Conservation (phyloP, 1,140 invertebrate species). For the Eumaeus atala region DNA sequence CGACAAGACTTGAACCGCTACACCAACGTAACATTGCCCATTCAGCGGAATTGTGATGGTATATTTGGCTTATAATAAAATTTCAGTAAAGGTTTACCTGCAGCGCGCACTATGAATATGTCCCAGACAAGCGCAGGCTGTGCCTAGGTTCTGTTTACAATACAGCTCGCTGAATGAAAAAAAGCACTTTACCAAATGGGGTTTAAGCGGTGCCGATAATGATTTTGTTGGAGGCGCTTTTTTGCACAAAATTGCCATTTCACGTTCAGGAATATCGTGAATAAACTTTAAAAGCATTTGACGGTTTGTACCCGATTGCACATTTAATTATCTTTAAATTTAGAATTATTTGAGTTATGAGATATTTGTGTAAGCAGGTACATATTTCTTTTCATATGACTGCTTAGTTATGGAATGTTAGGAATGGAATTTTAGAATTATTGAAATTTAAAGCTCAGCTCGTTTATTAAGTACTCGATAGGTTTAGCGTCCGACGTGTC, state of each 20-base stretch:
- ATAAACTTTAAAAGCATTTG: constrained; percentile 1
- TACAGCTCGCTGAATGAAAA: constrained; percentile 31
- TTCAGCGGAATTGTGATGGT: too few species aligned
- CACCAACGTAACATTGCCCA: too few species aligned
- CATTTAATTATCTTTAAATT: constrained; percentile 1
- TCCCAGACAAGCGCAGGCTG: constrained; percentile 15
- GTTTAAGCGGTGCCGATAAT: constrained; percentile 29
- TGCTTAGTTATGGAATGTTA: too few species aligned
- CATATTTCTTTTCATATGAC: too few species aligned
- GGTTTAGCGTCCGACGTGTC: too few species aligned
- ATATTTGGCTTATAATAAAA: not conserved
- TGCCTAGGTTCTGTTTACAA: constrained; percentile 31
- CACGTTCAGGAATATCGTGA: not conserved
- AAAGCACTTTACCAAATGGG: constrained; percentile 35
- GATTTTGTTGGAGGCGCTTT: constrained; percentile 9
- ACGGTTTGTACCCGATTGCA: not conserved
- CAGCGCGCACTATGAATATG: constrained; percentile 20
- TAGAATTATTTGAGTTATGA: not conserved
- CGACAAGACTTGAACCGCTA: too few species aligned
- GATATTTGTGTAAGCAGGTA: not conserved
- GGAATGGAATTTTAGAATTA: too few species aligned
- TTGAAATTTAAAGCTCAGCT: too few species aligned
- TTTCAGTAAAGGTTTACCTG: not conserved
- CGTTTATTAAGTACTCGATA: too few species aligned
- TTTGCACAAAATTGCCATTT: constrained; percentile 9